Evolutionary conservation across 37 sponge, comb jelly and placozoan genomes (phyloP).

Genomic region (Theonella swinhoei): DNA sequence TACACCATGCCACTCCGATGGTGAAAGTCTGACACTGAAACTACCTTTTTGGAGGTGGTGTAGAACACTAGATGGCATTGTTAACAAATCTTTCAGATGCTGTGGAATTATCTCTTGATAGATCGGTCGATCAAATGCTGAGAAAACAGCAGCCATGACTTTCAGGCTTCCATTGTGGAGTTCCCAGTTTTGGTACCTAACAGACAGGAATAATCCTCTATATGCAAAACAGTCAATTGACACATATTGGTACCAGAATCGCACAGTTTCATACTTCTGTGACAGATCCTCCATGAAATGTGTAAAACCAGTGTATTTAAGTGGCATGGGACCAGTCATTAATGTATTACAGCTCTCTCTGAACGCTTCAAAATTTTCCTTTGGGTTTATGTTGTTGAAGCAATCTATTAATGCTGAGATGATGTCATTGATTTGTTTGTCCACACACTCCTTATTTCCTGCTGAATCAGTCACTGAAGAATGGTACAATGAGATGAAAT

Average conservation of each 20-base stretch:
- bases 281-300: slow-evolving; percentile 1
- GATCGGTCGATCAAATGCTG: slow-evolving; percentile 6
- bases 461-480: too few species aligned
- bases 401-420: too few species aligned
- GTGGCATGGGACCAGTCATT: too few species aligned
- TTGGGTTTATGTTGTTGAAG: too few species aligned
- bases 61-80: slow-evolving; percentile 7
- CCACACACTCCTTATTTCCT: too few species aligned
- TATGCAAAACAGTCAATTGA: slow-evolving; percentile 4
- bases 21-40: slow-evolving; percentile 5
- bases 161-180: slow-evolving; percentile 2
- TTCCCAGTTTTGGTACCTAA: slow-evolving; percentile 19
- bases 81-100: not conserved
- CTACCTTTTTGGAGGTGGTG: slow-evolving; percentile 1
- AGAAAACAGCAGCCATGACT: slow-evolving; percentile 9
- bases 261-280: slow-evolving; percentile 11
- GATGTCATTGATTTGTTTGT: too few species aligned
- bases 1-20: slow-evolving; percentile 19
- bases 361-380: too few species aligned
- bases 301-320: too few species aligned
- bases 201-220: not conserved
- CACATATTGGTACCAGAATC: not conserved
- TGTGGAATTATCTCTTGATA: slow-evolving; percentile 12
- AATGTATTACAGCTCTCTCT: too few species aligned
- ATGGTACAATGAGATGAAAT: too few species aligned